Conservation (phyloP, 53 echinoderm and acorn worm genomes). For the Hippasteria phrygiana region DNA sequence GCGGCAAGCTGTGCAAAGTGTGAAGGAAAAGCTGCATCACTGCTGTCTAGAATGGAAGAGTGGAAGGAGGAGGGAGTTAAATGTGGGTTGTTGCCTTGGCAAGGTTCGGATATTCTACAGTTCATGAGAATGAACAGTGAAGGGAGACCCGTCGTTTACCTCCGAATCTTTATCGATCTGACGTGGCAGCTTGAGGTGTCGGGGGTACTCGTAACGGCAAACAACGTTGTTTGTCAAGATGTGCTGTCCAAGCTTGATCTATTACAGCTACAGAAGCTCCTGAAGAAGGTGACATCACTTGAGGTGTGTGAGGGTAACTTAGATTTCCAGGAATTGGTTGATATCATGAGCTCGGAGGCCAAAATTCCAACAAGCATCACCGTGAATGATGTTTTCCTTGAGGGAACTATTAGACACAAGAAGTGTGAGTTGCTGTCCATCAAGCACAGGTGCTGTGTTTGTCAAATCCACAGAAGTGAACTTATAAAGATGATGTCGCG, state of each 20-base stretch:
- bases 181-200: constrained; percentile 34
- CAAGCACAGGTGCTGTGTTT: background rate
- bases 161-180: constrained; percentile 14
- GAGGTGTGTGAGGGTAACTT: constrained; percentile 5
- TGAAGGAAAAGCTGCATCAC: background rate
- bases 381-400: background rate
- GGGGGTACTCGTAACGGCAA: background rate
- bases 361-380: constrained; percentile 12
- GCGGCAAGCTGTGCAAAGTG: constrained; percentile 1
- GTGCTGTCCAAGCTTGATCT: background rate
- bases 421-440: background rate
- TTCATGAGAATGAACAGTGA: constrained; percentile 33
- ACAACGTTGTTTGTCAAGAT: background rate
- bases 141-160: background rate
- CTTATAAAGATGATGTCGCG: background rate
- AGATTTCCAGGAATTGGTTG: constrained; percentile 1
- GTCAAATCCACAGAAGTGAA: constrained; percentile 19
- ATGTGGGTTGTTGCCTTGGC: constrained; percentile 9
- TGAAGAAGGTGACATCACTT: background rate
- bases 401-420: constrained; percentile 12
- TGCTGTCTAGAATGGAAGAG: background rate
- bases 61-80: constrained; percentile 28
- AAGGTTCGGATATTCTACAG: constrained; percentile 9
- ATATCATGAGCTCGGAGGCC: background rate
- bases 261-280: background rate